A percentile compares a stretch with the other conserved stretches of the same genome.
These are phyloP conservation scores for Syngnathus rostellatus DNA, from an alignment of 2,797 vertebrate species.

Conservation along the genomic window DNA sequence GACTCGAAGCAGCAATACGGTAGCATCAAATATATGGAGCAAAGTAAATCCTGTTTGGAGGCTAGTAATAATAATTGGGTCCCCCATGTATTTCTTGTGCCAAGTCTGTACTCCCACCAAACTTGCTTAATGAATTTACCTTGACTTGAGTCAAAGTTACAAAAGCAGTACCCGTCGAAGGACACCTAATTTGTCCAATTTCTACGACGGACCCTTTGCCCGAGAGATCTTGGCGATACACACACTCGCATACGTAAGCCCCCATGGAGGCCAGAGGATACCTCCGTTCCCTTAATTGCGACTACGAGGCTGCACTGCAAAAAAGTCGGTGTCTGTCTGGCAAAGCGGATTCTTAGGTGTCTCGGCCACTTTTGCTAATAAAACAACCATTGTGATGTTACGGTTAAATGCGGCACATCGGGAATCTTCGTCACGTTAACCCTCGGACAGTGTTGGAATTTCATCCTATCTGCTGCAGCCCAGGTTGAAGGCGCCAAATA, in stretches of 20 bases:
- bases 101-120: too few species aligned
- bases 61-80: too few species aligned
- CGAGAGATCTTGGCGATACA: neutral
- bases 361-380: neutral
- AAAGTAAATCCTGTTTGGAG: too few species aligned
- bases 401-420: too few species aligned
- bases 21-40: too few species aligned
- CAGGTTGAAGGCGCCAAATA: neutral
- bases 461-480: neutral
- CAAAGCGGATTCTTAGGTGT: neutral
- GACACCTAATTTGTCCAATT: neutral
- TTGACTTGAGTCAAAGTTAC: neutral
- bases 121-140: too few species aligned
- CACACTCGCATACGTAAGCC: neutral
- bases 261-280: neutral
- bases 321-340: neutral
- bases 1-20: too few species aligned
- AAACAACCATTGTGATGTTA: neutral
- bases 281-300: neutral
- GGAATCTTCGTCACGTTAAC: too few species aligned
- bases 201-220: neutral
- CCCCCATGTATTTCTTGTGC: too few species aligned
- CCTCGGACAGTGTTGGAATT: too few species aligned
- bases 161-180: neutral
- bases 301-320: neutral